phyloP scores from a whole-genome alignment of 2,888 invertebrate genomes.

The Anoncus sp. region DNA sequence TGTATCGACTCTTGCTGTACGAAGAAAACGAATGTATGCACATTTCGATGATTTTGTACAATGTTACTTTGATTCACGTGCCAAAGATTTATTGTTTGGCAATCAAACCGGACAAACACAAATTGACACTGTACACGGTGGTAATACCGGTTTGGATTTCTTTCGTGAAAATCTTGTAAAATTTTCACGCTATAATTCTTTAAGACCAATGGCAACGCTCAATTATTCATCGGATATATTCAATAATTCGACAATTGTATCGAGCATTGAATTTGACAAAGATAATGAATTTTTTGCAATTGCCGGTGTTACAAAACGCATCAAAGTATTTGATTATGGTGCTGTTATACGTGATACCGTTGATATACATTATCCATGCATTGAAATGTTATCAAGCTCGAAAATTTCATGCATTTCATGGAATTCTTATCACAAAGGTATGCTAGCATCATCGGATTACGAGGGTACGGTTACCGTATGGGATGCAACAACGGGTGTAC shows the following conservation, averaged over 20 bases:
- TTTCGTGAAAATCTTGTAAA: constrained; percentile 95
- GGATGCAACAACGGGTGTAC: constrained; percentile 93
- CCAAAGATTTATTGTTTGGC: constrained; percentile 89
- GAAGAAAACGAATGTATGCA: constrained; percentile 90
- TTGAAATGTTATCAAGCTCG: constrained; percentile 95
- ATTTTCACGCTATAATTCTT: constrained; percentile 91
- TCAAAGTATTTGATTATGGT: constrained; percentile 96
- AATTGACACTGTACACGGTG: constrained; percentile 69
- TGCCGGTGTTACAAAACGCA: constrained; percentile 97
- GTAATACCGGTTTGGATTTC: constrained; percentile 86
- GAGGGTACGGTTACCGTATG: constrained; percentile 97
- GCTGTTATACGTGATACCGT: constrained; percentile 93
- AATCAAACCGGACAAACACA: constrained; percentile 51
- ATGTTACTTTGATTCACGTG: constrained; percentile 92
- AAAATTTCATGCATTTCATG: constrained; percentile 98
- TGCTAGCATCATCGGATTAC: constrained; percentile 96
- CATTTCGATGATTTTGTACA: constrained; percentile 96
- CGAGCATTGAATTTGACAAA: constrained; percentile 98
- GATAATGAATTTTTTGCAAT: constrained; percentile 98
- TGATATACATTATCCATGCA: constrained; percentile 96
- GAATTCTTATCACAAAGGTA: constrained; percentile 95
- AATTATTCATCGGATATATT: constrained; percentile 96
- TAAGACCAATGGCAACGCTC: constrained; percentile 93
- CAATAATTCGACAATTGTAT: constrained; percentile 93
- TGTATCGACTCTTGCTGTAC: constrained; percentile 86